Evolutionary conservation across 2,888 invertebrate genomes (phyloP).

Genomic region (Perithous albicinctus): DNA sequence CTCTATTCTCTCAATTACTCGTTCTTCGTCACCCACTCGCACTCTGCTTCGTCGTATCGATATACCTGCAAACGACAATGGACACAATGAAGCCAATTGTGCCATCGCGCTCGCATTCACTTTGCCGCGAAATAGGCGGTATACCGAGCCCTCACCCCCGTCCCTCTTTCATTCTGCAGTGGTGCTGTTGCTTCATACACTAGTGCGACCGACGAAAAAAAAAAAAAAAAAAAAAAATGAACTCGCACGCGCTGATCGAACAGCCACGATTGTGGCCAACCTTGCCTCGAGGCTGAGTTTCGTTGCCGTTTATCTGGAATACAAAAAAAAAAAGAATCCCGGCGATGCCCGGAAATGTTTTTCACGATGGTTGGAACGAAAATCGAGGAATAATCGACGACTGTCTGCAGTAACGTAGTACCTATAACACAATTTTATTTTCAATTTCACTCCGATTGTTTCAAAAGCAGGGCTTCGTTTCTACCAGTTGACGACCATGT

Average conservation of each 20-base stretch:
- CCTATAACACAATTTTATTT: conserved; percentile 19
- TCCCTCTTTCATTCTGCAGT: not conserved
- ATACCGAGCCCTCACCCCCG: conserved; percentile 17
- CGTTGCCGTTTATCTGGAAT: conserved; percentile 42
- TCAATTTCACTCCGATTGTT: conserved; percentile 12
- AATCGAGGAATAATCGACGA: conserved; percentile 44
- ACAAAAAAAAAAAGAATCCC: conserved; percentile 7
- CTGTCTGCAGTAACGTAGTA: conserved; percentile 25
- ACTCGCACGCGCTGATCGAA: conserved; percentile 45
- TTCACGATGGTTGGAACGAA: conserved; percentile 22
- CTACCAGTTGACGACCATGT: not conserved
- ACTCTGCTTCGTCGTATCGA: conserved; percentile 41
- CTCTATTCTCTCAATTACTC: conserved; percentile 29
- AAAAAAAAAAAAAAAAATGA: conserved; percentile 42
- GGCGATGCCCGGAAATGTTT: not conserved
- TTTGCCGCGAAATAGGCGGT: conserved; percentile 47
- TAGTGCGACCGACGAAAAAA: conserved; percentile 7
- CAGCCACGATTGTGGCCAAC: conserved; percentile 24
- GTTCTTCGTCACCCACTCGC: conserved; percentile 18
- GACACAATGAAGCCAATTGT: conserved; percentile 66
- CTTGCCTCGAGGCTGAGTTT: conserved; percentile 29
- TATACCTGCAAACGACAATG: conserved; percentile 56
- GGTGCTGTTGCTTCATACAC: conserved; percentile 33
- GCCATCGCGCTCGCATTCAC: conserved; percentile 39
- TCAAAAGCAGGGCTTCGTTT: conserved; percentile 17